Base-by-base conservation (phyloP, 2,113 vertebrate species). In the Sinocyclocheilus grahami region DNA sequence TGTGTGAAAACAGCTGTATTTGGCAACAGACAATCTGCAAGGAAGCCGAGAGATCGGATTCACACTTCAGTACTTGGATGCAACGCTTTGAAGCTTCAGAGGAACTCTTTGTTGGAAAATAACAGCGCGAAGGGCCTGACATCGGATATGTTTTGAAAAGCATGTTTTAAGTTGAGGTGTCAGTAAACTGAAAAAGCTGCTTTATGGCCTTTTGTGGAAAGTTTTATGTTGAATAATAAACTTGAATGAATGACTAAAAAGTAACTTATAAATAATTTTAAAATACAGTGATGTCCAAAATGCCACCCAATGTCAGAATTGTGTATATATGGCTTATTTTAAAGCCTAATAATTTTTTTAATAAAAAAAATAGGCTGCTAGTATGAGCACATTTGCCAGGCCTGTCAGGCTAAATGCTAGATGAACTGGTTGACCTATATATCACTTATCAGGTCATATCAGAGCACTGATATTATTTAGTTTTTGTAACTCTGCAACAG, bases 1-100 rank as follows among this genome's bases (percentile, higher is more conserved):
- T 62, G 63, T 83, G 78, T 53, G 77, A 87, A 84, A 90, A 87
- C 90, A 90, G 88, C 90, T 91, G 90, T 86, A 88, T 89, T 89
- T 88, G 86, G 77, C 30, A 74, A 78, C 24, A 22, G 81, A 84
- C 86, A 72, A 51, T 58, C 46, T 22, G 37, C 4, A 67, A 77
- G 27, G 16, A 71, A 82, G 80, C 60, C 8, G 33, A 80, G 30
- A 58, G 76, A 46, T 76, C 76, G 1, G 46, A 83, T 88, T 81
- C 85, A 84, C 88, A 83, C 88, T 87, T 89, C 55, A 82, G 86
- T 74, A 85, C 69, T 55, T 63, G 20, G 1, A 39, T 8, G 30
- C 8, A 42, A 33, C 30, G 46, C 89, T 91, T 89, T 87, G 82
- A 91, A 87, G 89, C 79, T 79, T 90, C 78, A 79, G 83, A 87